Conservation (phyloP, 2,113 vertebrate species). For the Piprites chloris region DNA sequence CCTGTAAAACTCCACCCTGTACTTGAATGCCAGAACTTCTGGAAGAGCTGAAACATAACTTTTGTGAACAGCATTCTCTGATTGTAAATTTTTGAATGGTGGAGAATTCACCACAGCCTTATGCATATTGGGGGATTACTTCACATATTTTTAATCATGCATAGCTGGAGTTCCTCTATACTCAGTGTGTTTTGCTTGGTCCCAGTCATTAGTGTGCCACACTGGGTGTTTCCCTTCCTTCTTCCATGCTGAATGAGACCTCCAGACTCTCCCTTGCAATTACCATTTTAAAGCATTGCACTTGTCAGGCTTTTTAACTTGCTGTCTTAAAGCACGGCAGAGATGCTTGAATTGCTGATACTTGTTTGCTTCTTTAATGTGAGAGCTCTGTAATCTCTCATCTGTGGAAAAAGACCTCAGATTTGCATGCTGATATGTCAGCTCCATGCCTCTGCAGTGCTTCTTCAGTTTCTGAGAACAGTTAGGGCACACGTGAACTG, state of each 20-base stretch:
- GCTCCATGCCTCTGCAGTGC: not conserved
- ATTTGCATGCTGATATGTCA: not conserved
- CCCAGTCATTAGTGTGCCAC: not conserved
- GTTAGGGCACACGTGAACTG: not conserved
- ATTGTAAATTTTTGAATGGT: not conserved
- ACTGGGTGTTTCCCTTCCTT: not conserved
- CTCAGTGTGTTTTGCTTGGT: not conserved
- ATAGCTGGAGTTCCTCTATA: not conserved
- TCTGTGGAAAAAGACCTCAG: not conserved
- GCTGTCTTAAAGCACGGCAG: not conserved
- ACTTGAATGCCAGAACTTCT: not conserved
- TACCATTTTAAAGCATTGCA: not conserved
- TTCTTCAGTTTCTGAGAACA: not conserved
- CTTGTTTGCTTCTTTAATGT: not conserved
- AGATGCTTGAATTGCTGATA: not conserved
- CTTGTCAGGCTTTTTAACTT: not conserved
- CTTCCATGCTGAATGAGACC: not conserved
- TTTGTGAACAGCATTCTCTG: not conserved
- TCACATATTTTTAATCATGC: not conserved
- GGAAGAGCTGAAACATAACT: not conserved
- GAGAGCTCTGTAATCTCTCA: not conserved
- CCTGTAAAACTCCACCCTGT: slow-evolving; percentile 9
- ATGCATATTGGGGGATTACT: not conserved
- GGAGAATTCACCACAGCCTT: not conserved
- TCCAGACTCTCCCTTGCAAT: not conserved